Percentiles rank a stretch among this genome's conserved stretches.
phyloP scores from a whole-genome alignment of 2,113 vertebrate genomes.

The Pollimyrus isidori region DNA sequence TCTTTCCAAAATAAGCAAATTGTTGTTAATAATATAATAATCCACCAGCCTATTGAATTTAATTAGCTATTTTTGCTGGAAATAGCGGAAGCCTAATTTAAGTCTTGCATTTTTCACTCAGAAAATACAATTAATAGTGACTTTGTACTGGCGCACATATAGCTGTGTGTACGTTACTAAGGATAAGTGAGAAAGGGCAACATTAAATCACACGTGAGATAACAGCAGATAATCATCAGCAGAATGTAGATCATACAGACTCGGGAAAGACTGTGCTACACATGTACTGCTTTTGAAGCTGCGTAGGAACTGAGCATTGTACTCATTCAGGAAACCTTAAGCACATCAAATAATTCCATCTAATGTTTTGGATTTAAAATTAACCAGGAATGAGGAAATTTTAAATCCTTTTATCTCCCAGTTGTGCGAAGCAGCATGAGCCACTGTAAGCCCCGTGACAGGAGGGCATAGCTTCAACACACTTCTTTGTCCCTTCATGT shows the following conservation, averaged over 20 bases:
- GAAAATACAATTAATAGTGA: background rate
- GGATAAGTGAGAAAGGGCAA: background rate
- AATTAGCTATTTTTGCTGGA: background rate
- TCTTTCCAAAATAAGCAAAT: background rate
- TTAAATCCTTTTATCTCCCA: background rate
- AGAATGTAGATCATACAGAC: background rate
- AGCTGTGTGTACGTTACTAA: background rate
- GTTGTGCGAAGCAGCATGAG: background rate
- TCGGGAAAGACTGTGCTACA: background rate
- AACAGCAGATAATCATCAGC: background rate
- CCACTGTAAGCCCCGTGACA: background rate
- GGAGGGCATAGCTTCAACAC: background rate
- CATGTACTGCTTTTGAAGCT: background rate
- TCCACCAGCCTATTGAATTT: background rate
- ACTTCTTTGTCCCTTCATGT: background rate
- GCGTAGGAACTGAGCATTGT: background rate
- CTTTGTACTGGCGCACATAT: background rate
- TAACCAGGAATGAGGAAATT: background rate
- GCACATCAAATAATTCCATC: background rate
- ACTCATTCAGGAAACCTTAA: background rate
- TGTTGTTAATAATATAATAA: background rate
- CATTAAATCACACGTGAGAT: background rate
- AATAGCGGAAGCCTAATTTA: background rate
- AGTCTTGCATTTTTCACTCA: background rate
- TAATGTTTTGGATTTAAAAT: background rate